These are phyloP conservation scores for Eurosta solidaginis DNA, from an alignment of 1,140 invertebrate species.

Conservation along the genomic window DNA sequence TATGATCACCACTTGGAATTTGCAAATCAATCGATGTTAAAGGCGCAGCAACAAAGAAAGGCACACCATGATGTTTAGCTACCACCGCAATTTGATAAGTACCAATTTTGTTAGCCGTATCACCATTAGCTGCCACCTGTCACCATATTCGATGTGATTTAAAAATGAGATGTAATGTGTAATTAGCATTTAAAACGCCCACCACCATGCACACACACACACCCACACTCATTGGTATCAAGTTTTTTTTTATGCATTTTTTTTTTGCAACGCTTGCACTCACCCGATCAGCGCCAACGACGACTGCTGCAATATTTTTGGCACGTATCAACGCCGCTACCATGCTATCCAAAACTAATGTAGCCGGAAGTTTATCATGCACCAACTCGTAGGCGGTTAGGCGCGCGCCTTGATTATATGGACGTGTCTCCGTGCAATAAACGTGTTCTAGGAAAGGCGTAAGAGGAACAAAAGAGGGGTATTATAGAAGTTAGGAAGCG, in stretches of 20 bases:
- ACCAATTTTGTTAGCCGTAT: conserved; percentile 99
- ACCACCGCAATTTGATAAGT: conserved; percentile 96
- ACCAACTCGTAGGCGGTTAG: conserved; percentile 95
- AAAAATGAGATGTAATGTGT: conserved; percentile 1
- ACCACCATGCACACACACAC: not conserved
- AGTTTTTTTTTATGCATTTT: not conserved
- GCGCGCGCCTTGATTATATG: conserved; percentile 95
- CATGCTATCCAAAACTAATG: conserved; percentile 94
- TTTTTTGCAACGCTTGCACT: conserved; percentile 34
- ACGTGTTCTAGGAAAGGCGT: conserved; percentile 73
- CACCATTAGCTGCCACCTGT: conserved; percentile 88
- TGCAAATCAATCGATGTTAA: conserved; percentile 88
- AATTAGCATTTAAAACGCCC: conserved; percentile 13
- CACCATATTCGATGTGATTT: not conserved
- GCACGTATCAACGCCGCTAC: conserved; percentile 87
- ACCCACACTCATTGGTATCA: no score
- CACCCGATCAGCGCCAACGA: conserved; percentile 89
- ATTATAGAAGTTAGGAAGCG: no score
- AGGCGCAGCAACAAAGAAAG: conserved; percentile 96
- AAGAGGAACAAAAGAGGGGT: not conserved
- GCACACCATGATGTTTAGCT: conserved; percentile 88
- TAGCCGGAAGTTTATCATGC: conserved; percentile 90
- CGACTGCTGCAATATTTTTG: conserved; percentile 76
- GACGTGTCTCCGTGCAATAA: conserved; percentile 96
- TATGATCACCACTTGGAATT: conserved; percentile 79